phyloP scores from a whole-genome alignment of 2,113 vertebrate genomes.

The Dicentrarchus labrax region DNA sequence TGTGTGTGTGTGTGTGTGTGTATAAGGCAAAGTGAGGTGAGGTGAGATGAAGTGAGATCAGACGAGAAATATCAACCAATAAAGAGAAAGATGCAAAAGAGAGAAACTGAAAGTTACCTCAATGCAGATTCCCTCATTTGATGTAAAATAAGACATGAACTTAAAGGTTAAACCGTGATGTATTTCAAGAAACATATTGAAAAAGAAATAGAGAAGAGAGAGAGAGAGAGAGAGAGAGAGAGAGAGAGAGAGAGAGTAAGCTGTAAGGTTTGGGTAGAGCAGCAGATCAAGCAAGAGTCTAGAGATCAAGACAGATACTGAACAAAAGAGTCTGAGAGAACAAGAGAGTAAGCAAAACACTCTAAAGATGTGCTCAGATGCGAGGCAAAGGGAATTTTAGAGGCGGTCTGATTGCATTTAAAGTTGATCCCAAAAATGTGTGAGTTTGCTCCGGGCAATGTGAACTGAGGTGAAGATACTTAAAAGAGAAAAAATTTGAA shows the following conservation, averaged over 20 bases:
- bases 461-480: neutral
- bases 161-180: neutral
- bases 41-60: conserved; percentile 6
- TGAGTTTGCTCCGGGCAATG: neutral
- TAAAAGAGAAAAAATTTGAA: neutral
- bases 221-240: too few relatives aligned
- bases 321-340: neutral
- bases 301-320: neutral
- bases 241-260: neutral
- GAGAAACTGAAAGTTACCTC: neutral
- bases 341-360: neutral
- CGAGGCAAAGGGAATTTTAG: neutral
- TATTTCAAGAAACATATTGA: neutral
- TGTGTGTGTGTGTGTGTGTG: conserved; percentile 36
- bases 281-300: neutral
- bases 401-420: neutral
- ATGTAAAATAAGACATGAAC: neutral
- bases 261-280: neutral
- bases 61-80: neutral
- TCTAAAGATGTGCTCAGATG: neutral
- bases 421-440: neutral
- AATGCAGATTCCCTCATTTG: neutral
- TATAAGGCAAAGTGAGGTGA: conserved; percentile 19
- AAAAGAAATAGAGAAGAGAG: neutral
- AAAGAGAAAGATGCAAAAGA: conserved; percentile 15